Base-by-base conservation (phyloP, 2,797 vertebrate genomes). In the Calcarius lapponicus region DNA sequence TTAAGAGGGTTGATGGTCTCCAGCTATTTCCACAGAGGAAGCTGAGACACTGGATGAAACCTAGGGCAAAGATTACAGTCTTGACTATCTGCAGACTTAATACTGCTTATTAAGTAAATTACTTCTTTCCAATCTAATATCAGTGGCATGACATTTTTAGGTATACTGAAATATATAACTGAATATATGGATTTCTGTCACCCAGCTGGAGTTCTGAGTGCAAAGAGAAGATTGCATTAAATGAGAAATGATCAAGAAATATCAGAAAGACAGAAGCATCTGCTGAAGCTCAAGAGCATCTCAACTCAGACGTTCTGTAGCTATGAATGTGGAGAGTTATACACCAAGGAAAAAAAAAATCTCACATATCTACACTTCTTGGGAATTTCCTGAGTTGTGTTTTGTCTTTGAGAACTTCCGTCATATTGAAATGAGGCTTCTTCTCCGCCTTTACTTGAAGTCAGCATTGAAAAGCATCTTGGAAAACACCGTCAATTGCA, bases 71-170 rank as follows among this genome's bases (percentile, higher is more conserved):
- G 19, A 20, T 20, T 67, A 42, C 0, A 1, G 11, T 53, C 32
- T 51, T 57, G 13, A n/a, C 17, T 65, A 28, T 28, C 47, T 67
- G 11, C 13, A 36, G 36, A 36, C 36, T 36, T 36, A 36, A 36
- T 36, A 13, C 32, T 90, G 20, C 15, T 92, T 43, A 57, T 26
- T 47, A 84, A 84, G 19, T 22, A 60, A 61, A 75, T 42, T 61
- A 2, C 11, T 83, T 54, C 21, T 83, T 40, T 74, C 9, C 43
- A 36, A 53, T 38, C 22, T 64, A 34, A 38, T 17, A 60, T 60
- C 17, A 43, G 3, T 38, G 25, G 26, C 2, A 2, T 58, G 7
- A 11, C 3, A 21, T 36, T 3, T 3, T 60, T 19, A 34, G 18
- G 11, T 56, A 11, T 70, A 17, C 6, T 73, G 38, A 90, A 90